Conservation (phyloP, 1,140 invertebrate genomes). For the Mesaphorura yosii region DNA sequence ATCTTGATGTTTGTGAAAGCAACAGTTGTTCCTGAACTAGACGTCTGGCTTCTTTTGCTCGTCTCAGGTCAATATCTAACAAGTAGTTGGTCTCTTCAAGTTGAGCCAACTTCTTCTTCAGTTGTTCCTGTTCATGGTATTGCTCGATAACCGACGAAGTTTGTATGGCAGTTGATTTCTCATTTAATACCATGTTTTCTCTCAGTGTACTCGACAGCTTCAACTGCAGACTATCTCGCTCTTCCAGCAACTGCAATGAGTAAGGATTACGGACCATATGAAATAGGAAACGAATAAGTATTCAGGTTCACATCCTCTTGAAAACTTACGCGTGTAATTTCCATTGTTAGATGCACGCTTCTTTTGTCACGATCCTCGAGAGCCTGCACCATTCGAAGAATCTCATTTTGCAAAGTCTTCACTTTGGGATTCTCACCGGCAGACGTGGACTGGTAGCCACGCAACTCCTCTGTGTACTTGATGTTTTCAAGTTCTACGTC, state of each 20-base stretch:
- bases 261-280: background rate
- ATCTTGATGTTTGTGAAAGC: background rate
- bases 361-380: constrained; percentile 73
- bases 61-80: constrained; percentile 8
- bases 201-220: constrained; percentile 61
- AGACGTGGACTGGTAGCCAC: constrained; percentile 5
- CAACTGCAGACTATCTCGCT: constrained; percentile 68
- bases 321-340: constrained; percentile 52
- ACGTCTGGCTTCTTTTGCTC: constrained; percentile 10
- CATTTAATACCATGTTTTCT: constrained; percentile 2
- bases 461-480: constrained; percentile 11
- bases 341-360: constrained; percentile 75
- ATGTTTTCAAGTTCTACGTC: constrained; percentile 22
- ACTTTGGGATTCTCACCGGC: constrained; percentile 14
- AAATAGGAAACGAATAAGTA: background rate
- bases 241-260: constrained; percentile 52
- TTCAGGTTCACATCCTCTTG: no score
- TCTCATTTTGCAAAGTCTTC: constrained; percentile 13
- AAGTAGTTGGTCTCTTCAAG: constrained; percentile 7
- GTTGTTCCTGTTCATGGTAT: background rate
- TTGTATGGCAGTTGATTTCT: background rate
- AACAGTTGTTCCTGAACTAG: constrained; percentile 14
- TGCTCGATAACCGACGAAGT: background rate
- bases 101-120: constrained; percentile 3
- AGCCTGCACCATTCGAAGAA: constrained; percentile 51